phyloP scores from a whole-genome alignment of 2,888 invertebrate species.

The Trachelus troglodyta region DNA sequence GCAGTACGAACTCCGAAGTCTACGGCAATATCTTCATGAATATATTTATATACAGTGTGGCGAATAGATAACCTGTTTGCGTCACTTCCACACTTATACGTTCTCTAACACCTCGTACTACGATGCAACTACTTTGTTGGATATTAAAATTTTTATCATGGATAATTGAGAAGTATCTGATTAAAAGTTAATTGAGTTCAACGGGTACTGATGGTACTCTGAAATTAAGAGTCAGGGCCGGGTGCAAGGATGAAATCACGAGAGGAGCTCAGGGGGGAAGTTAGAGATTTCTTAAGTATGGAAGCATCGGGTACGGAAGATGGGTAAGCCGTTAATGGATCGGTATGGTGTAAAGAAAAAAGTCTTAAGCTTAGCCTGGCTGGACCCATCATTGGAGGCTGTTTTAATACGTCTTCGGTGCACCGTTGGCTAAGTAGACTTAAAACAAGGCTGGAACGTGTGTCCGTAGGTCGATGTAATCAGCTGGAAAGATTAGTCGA shows the following conservation, averaged over 20 bases:
- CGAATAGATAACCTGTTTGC: background rate
- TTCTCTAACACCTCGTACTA: no score
- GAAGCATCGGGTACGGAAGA: background rate
- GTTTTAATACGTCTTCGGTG: constrained; percentile 49
- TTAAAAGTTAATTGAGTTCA: background rate
- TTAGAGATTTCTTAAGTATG: background rate
- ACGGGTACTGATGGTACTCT: background rate
- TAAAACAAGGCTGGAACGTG: constrained; percentile 30
- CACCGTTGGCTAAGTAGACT: constrained; percentile 48
- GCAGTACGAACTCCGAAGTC: background rate
- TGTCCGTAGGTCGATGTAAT: constrained; percentile 38
- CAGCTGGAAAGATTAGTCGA: constrained; percentile 46
- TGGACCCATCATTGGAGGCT: background rate
- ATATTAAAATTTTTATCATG: background rate
- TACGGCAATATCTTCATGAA: background rate
- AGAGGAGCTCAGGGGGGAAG: background rate
- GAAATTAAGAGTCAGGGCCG: background rate
- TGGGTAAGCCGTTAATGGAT: constrained; percentile 10
- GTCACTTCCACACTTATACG: background rate
- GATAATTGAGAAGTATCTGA: background rate
- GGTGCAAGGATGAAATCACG: background rate
- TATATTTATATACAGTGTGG: background rate
- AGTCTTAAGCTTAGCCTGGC: background rate
- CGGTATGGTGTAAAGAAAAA: background rate
- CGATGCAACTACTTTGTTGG: background rate